phyloP scores from a whole-genome alignment of 1,140 invertebrate species.

The Parasteatoda tepidariorum region DNA sequence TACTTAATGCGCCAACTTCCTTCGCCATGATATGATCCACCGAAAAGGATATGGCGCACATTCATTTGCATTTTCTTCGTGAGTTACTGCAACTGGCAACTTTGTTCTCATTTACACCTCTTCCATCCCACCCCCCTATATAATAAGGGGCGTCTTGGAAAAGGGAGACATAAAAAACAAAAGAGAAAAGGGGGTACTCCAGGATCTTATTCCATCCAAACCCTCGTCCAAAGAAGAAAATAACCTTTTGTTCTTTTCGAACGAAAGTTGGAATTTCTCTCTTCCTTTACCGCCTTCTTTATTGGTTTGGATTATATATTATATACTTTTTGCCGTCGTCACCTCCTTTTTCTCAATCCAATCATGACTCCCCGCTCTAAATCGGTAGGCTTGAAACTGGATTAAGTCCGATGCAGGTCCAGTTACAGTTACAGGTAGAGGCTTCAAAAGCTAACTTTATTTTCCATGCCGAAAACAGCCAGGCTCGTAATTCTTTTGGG shows the following conservation, averaged over 20 bases:
- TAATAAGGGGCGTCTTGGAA: constrained; percentile 53
- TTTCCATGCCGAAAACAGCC: not conserved
- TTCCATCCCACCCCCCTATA: constrained; percentile 14
- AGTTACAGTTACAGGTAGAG: too few species aligned
- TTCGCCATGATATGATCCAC: constrained; percentile 23
- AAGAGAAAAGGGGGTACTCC: not conserved
- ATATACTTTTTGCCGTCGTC: not conserved
- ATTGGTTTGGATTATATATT: constrained; percentile 3
- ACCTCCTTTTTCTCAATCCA: constrained; percentile 19
- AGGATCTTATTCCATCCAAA: constrained; percentile 29
- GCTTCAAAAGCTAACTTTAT: not conserved
- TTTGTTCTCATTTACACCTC: constrained; percentile 62
- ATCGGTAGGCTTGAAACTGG: constrained; percentile 15
- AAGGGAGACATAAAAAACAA: constrained; percentile 44
- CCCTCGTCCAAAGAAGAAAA: not conserved
- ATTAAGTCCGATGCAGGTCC: constrained; percentile 41
- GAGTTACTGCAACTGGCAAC: constrained; percentile 52
- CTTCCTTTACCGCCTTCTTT: constrained; percentile 39
- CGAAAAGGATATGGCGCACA: constrained; percentile 50
- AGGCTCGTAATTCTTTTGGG: too few species aligned
- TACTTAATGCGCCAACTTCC: constrained; percentile 54
- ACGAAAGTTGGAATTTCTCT: not conserved
- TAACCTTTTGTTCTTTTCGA: not conserved
- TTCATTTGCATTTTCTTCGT: constrained; percentile 61
- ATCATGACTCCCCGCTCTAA: constrained; percentile 16